Evolutionary conservation across 2,113 vertebrate genomes (phyloP).

Genomic region (Oxyruncus cristatus): DNA sequence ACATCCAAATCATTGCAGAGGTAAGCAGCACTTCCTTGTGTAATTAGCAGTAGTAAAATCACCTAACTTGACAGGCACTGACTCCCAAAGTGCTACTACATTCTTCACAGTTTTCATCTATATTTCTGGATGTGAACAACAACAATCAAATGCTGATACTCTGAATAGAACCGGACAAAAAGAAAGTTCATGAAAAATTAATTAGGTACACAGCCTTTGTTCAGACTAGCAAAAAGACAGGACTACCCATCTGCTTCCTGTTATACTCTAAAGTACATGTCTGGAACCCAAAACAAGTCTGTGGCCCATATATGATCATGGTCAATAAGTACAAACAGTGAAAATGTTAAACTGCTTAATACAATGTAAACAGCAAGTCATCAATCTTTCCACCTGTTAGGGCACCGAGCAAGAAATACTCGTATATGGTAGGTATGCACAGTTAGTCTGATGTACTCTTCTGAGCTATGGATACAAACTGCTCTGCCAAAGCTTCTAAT

Average conservation of each 20-base stretch:
- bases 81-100: background rate
- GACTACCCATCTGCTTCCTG: background rate
- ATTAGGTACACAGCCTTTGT: background rate
- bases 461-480: background rate
- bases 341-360: background rate
- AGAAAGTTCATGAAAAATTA: background rate
- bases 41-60: background rate
- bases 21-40: background rate
- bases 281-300: background rate
- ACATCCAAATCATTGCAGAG: background rate
- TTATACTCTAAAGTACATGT: background rate
- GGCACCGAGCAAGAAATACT: background rate
- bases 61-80: background rate
- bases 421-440: background rate
- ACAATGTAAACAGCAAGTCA: background rate
- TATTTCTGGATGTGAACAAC: background rate
- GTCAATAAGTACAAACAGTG: background rate
- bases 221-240: background rate
- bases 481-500: background rate
- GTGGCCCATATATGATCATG: background rate
- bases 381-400: background rate
- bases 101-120: background rate
- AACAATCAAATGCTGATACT: background rate
- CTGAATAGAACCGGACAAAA: background rate
- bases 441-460: background rate